Evolutionary conservation across 1,140 invertebrate genomes (phyloP), one percentile per base, ranked within the genome.

Genomic region (Papilio machaon): DNA sequence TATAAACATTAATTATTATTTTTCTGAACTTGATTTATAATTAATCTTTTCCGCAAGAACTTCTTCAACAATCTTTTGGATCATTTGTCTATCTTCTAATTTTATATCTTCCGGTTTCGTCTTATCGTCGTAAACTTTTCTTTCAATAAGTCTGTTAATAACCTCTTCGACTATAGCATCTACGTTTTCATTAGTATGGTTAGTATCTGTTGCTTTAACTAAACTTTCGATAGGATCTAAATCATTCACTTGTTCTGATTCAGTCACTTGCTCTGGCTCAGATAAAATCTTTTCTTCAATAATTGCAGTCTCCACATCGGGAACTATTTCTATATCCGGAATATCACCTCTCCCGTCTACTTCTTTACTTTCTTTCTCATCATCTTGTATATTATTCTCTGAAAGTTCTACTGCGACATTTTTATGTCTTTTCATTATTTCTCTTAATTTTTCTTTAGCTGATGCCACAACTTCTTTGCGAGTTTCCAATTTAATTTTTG

Each of bases 141-240:
- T 92, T 81, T 95, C 93, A 80, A 94, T 89, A 60, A 95, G 85
- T 85, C 94, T 92, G 74, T 82, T 85, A 58, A 95, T 92, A 9
- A 95, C 95, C 79, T 95, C 95, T 85, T 95, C 95, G 5, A 95
- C 93, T 76, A 95, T 95, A n/a, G 88, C 87, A 79, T 95, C 90
- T 75, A 95, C 87, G 79, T 92, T 94, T 83, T 91, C 88, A 83
- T 95, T 91, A 67, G 87, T 88, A 52, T 85, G 83, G 79, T 85
- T 90, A 43, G 67, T 67, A 7, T 82, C 81, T 13, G n/a, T 76
- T 82, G 23, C 60, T 74, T 81, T 77, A 46, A 58, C 19, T 76
- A 81, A 67, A 35, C 79, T 80, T 74, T 81, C 82, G 47, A 60
- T 23, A 75, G 80, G 79, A 74, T 82, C 47, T 60, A 47, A 60